A percentile compares a stretch with the other conserved stretches of the same genome.
These are phyloP conservation scores for Trachurus trachurus DNA, from an alignment of 2,797 vertebrate genomes.

Conservation along the genomic window DNA sequence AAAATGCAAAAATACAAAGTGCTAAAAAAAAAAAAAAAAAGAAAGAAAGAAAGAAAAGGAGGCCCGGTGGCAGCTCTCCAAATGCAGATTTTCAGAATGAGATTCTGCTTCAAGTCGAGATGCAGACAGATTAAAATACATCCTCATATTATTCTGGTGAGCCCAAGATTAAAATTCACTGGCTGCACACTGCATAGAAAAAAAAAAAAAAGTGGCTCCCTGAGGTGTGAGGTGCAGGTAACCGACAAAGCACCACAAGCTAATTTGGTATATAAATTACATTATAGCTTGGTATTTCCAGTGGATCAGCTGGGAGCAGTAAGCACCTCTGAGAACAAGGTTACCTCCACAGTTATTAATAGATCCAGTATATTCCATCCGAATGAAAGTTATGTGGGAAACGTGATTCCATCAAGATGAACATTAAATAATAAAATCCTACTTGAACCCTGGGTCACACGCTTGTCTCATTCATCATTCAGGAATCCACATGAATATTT, in stretches of 20 bases:
- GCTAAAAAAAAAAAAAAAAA: not conserved
- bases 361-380: not conserved
- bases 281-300: not conserved
- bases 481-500: constrained; percentile 21
- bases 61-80: not conserved
- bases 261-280: not conserved
- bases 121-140: constrained; percentile 17
- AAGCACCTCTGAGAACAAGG: constrained; percentile 16
- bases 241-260: constrained; percentile 9
- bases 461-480: constrained; percentile 28
- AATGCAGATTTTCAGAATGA: constrained; percentile 7
- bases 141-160: constrained; percentile 14
- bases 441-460: constrained; percentile 30
- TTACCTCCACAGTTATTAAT: not conserved
- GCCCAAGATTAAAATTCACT: constrained; percentile 18
- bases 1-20: not conserved
- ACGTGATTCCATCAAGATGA: constrained; percentile 5
- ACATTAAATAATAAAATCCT: constrained; percentile 41
- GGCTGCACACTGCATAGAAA: not conserved
- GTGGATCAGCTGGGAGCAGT: constrained; percentile 19
- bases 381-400: constrained; percentile 22
- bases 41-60: constrained; percentile 9
- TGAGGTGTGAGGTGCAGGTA: constrained; percentile 14
- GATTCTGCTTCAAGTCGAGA: not conserved
- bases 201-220: not conserved